phyloP scores from a whole-genome alignment of 2,888 invertebrate genomes.

The Dicyrtoma fusca region DNA sequence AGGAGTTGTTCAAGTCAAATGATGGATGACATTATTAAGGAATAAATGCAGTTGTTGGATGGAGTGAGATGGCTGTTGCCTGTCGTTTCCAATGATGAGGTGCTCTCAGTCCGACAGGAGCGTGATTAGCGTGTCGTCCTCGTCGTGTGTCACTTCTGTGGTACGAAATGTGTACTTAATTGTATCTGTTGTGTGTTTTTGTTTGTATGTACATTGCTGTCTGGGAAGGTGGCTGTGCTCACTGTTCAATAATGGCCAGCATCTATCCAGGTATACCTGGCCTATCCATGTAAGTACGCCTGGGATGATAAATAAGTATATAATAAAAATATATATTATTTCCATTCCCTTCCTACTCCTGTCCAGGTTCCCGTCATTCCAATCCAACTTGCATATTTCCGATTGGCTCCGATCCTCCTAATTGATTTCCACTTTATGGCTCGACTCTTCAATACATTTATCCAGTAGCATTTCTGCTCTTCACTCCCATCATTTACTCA shows the following conservation, averaged over 20 bases:
- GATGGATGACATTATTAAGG: slow-evolving; percentile 25
- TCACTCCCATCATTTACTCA: slow-evolving; percentile 14
- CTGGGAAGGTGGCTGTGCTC: no score
- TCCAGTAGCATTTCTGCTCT: slow-evolving; percentile 33
- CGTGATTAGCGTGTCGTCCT: slow-evolving; percentile 20
- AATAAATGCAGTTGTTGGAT: neutral
- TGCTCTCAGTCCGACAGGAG: slow-evolving; percentile 1
- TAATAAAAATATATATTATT: neutral
- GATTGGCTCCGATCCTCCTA: slow-evolving; percentile 39
- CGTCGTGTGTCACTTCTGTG: slow-evolving; percentile 25
- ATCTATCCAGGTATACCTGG: no score
- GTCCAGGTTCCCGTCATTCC: slow-evolving; percentile 26
- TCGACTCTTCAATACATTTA: slow-evolving; percentile 31
- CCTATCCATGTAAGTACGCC: no score
- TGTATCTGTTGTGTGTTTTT: no score
- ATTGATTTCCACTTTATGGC: slow-evolving; percentile 43
- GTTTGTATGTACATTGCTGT: no score
- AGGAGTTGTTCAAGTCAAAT: slow-evolving; percentile 1
- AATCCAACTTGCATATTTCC: slow-evolving; percentile 32
- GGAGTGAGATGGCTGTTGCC: no score
- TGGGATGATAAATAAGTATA: no score
- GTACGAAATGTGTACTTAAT: no score
- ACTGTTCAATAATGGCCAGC: no score
- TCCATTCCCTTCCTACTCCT: slow-evolving; percentile 9
- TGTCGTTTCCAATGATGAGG: neutral